Evolutionary conservation across 2,888 invertebrate genomes (phyloP).

Genomic region (Chrysotoxum bicinctum): DNA sequence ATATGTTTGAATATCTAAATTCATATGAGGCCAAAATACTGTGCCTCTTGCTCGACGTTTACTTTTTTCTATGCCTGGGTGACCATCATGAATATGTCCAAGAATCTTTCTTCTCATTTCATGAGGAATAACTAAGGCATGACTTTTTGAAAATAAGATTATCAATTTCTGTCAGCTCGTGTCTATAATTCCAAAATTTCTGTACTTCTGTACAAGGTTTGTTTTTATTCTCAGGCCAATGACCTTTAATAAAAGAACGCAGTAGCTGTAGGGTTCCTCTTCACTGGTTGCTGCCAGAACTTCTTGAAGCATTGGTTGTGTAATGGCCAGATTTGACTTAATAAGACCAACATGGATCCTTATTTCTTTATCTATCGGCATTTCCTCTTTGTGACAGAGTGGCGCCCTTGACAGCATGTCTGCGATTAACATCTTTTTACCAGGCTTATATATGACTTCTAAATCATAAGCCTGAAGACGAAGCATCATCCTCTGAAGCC

Average conservation of each 20-base stretch:
- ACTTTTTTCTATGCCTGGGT: not conserved
- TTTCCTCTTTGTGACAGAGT: conserved; percentile 29
- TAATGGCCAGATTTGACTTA: conserved; percentile 18
- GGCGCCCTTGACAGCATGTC: conserved; percentile 79
- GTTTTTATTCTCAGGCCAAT: not conserved
- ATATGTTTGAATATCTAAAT: not conserved
- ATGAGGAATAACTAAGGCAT: no score
- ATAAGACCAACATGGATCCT: conserved; percentile 3
- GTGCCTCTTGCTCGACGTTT: not conserved
- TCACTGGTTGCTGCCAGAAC: not conserved
- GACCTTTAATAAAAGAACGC: not conserved
- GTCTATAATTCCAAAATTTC: not conserved
- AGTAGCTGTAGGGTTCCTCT: not conserved
- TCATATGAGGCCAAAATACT: not conserved
- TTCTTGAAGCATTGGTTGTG: conserved; percentile 21
- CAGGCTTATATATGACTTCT: not conserved
- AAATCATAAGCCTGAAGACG: conserved; percentile 60
- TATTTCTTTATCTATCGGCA: conserved; percentile 23
- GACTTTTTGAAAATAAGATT: no score
- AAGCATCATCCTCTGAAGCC: conserved; percentile 66
- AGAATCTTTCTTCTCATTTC: no score
- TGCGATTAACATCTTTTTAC: not conserved
- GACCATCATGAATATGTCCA: not conserved
- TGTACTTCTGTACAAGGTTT: not conserved
- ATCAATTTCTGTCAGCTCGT: not conserved